phyloP scores from a whole-genome alignment of 2,113 vertebrate genomes.

The Rafetus swinhoei region DNA sequence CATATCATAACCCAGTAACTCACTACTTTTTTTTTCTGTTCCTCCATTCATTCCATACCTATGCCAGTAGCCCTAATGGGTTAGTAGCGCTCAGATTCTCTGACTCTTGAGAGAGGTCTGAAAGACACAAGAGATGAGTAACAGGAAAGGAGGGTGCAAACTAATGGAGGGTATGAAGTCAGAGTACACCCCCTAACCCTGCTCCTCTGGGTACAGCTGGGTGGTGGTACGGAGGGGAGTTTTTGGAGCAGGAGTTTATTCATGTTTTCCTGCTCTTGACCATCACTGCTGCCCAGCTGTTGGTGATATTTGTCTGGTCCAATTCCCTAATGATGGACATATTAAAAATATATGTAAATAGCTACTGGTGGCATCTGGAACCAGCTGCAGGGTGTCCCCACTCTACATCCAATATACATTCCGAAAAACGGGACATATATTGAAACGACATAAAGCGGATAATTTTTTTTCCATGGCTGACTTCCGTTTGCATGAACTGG shows the following conservation, averaged over 20 bases:
- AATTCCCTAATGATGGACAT: neutral
- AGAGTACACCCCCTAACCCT: neutral
- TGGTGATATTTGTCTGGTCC: neutral
- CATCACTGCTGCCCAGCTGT: neutral
- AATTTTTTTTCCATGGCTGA: too few relatives aligned
- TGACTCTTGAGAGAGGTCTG: neutral
- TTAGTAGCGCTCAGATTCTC: neutral
- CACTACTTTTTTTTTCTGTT: neutral
- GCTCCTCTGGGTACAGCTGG: neutral
- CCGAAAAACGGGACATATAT: too few relatives aligned
- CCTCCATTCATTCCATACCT: neutral
- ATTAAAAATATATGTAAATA: neutral
- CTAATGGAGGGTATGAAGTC: neutral
- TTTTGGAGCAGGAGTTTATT: neutral
- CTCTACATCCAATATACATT: too few relatives aligned
- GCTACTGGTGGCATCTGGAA: neutral
- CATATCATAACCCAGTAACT: neutral
- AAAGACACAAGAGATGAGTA: neutral
- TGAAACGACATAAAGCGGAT: too few relatives aligned
- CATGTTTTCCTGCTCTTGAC: neutral
- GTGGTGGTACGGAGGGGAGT: neutral
- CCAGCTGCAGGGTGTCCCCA: neutral
- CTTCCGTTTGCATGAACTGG: too few relatives aligned
- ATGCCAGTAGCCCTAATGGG: neutral
- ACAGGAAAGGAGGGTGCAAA: neutral